Conservation (phyloP, 92 coral and sea anemone species). For the Paramuricea clavata region DNA sequence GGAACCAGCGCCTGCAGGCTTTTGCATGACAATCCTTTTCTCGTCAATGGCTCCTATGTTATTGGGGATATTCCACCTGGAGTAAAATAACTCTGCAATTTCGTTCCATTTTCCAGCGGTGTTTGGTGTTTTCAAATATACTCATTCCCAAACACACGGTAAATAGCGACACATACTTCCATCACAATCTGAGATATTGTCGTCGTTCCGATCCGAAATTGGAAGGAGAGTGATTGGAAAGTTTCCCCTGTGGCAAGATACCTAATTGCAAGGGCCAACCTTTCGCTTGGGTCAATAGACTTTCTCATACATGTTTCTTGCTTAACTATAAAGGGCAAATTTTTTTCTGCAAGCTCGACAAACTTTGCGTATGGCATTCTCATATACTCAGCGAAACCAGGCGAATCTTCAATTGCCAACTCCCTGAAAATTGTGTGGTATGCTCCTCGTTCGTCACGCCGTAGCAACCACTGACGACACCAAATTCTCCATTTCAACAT, state of each 20-base stretch:
- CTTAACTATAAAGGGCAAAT: conserved; percentile 44
- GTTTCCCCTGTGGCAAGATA: conserved; percentile 60
- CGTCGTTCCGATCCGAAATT: conserved; percentile 60
- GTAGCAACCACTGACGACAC: conserved; percentile 50
- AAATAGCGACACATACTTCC: conserved; percentile 57
- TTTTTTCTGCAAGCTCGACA: conserved; percentile 18
- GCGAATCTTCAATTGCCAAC: conserved; percentile 49
- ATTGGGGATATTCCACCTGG: neutral
- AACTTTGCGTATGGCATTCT: conserved; percentile 50
- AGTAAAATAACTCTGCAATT: neutral
- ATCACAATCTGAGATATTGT: conserved; percentile 55
- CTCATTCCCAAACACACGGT: conserved; percentile 1
- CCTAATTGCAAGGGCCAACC: conserved; percentile 47
- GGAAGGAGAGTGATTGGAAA: conserved; percentile 52
- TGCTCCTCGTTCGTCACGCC: conserved; percentile 50
- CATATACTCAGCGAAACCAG: conserved; percentile 57
- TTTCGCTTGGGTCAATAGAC: conserved; percentile 54
- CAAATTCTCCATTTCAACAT: too few relatives aligned
- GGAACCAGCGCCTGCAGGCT: neutral
- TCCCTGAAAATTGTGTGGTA: conserved; percentile 53
- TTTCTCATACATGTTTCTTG: conserved; percentile 58
- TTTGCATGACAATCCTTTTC: neutral
- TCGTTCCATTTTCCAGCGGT: neutral
- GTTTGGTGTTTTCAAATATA: conserved; percentile 47
- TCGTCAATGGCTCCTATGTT: neutral